phyloP scores from a whole-genome alignment of 2,888 invertebrate species.

The Dorcus hopei region DNA sequence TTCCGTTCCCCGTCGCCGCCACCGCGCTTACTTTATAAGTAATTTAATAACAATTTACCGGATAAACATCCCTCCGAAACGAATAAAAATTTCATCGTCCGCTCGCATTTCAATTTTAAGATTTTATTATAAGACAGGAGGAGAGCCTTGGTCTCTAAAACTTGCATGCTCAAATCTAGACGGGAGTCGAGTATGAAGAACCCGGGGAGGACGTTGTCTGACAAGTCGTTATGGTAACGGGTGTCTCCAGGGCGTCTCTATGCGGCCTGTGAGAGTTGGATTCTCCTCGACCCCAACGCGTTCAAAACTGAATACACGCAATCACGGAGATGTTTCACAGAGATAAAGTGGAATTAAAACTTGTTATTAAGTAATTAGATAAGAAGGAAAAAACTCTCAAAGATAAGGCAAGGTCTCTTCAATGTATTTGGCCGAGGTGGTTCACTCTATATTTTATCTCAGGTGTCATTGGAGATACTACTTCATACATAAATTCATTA shows the following conservation, averaged over 20 bases:
- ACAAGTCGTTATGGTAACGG: constrained; percentile 33
- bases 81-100: constrained; percentile 1
- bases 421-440: too few species aligned
- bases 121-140: background rate
- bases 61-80: constrained; percentile 1
- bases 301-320: background rate
- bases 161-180: constrained; percentile 21
- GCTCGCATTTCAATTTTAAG: background rate
- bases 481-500: too few species aligned
- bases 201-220: constrained; percentile 24
- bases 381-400: too few species aligned
- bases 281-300: background rate
- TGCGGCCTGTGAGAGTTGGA: constrained; percentile 13
- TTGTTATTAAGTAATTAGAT: too few species aligned
- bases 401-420: too few species aligned
- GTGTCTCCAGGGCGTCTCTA: constrained; percentile 28
- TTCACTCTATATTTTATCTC: too few species aligned
- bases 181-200: constrained; percentile 19
- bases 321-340: background rate
- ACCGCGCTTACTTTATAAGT: background rate
- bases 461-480: too few species aligned
- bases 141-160: constrained; percentile 1
- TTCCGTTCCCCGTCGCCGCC: background rate
- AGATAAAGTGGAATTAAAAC: too few species aligned
- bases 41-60: background rate